Conservation (phyloP, 2,888 invertebrate genomes). For the Megalurothrips usitatus region DNA sequence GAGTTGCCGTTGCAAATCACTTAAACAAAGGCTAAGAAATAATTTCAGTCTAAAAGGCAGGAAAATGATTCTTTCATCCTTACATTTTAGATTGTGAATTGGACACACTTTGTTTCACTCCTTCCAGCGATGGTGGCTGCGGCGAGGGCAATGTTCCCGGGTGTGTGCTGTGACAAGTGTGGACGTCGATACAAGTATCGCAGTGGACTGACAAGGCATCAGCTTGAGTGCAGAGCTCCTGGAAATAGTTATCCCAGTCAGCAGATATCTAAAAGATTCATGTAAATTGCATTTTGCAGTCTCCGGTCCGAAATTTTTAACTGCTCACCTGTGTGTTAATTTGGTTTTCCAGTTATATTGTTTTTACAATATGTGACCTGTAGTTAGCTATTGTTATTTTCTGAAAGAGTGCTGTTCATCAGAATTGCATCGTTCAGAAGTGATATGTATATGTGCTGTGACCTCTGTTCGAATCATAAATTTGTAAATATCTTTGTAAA, state of each 20-base stretch:
- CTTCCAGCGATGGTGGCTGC: slow-evolving; percentile 23
- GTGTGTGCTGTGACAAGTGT: slow-evolving; percentile 34
- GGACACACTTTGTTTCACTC: slow-evolving; percentile 12
- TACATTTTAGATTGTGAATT: neutral
- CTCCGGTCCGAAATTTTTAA: no score
- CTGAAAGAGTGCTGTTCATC: no score
- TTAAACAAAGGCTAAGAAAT: neutral
- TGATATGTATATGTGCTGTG: neutral
- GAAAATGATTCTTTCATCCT: neutral
- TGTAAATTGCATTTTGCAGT: neutral
- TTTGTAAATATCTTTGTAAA: no score
- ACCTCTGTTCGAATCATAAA: neutral
- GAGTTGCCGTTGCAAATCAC: neutral
- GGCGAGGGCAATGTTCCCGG: slow-evolving; percentile 9
- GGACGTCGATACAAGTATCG: slow-evolving; percentile 35
- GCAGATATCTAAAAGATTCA: neutral
- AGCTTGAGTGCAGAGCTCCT: neutral
- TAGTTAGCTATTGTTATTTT: no score
- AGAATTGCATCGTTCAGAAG: neutral
- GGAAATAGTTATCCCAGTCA: neutral
- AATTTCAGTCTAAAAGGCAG: neutral
- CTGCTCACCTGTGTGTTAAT: neutral
- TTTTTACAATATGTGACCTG: neutral
- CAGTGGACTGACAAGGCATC: slow-evolving; percentile 29
- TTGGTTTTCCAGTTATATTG: neutral